These are phyloP conservation scores for Gasteruption jaculator DNA, from an alignment of 2,888 invertebrate genomes.

Conservation along the genomic window DNA sequence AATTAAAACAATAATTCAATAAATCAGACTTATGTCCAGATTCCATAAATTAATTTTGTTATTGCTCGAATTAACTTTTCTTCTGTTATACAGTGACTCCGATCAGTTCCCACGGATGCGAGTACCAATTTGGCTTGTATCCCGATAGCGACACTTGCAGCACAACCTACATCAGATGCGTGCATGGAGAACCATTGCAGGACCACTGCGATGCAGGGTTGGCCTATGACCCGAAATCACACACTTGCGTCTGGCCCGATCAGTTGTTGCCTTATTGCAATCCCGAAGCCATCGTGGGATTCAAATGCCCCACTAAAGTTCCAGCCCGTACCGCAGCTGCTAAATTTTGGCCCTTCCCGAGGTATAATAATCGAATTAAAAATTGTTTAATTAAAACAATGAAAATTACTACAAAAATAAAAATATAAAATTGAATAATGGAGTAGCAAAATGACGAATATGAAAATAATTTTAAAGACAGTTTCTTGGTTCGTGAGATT, in stretches of 20 bases:
- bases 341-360: conserved; percentile 89
- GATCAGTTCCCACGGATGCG: conserved; percentile 76
- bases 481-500: not conserved
- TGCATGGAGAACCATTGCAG: conserved; percentile 74
- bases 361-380: conserved; percentile 48
- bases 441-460: not conserved
- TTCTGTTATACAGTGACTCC: conserved; percentile 64
- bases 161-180: conserved; percentile 82
- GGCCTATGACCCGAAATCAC: conserved; percentile 82
- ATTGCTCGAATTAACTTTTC: not conserved
- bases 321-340: conserved; percentile 77
- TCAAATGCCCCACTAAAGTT: conserved; percentile 85
- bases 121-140: conserved; percentile 86
- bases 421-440: not conserved
- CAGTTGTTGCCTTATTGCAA: conserved; percentile 81
- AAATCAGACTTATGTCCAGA: too few relatives aligned
- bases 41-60: too few relatives aligned
- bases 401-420: conserved; percentile 3
- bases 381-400: too few relatives aligned
- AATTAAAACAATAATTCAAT: too few relatives aligned
- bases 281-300: conserved; percentile 87
- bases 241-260: conserved; percentile 93
- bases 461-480: not conserved
- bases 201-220: conserved; percentile 82
- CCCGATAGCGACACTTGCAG: conserved; percentile 77